Percentiles rank a stretch among this genome's conserved stretches.
Evolutionary conservation across 2,888 invertebrate species (phyloP).

Genomic region (Limnephilus marmoratus): DNA sequence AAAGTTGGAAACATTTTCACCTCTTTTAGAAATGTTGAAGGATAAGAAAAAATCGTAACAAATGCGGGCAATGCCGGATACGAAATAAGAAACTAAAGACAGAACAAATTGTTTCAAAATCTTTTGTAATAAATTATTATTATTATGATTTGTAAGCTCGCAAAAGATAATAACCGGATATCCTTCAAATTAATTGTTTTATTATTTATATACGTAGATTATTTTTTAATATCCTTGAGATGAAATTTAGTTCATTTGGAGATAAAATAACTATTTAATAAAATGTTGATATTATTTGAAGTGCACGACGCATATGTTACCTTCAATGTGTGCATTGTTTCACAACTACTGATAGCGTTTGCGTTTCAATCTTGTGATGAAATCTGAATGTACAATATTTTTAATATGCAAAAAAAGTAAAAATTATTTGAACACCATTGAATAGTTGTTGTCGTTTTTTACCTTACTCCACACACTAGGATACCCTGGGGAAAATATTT

Average conservation of each 20-base stretch:
- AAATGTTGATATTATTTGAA: too few relatives aligned
- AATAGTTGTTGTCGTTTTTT: too few relatives aligned
- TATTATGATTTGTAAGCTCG: neutral
- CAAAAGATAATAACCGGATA: constrained; percentile 2
- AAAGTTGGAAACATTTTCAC: too few relatives aligned
- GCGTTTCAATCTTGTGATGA: too few relatives aligned
- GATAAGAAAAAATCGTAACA: neutral
- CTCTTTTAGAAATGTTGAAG: neutral
- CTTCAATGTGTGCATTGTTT: neutral
- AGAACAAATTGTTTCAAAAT: neutral
- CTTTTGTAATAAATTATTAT: neutral
- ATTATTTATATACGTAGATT: neutral
- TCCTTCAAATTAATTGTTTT: neutral
- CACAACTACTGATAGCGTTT: neutral
- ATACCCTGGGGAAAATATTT: too few relatives aligned
- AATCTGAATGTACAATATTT: too few relatives aligned
- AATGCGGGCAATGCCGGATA: neutral
- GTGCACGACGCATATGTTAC: neutral
- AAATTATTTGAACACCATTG: too few relatives aligned
- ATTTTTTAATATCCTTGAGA: neutral
- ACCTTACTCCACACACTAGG: too few relatives aligned
- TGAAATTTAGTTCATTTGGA: neutral
- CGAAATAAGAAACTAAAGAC: neutral
- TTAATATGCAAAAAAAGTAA: too few relatives aligned
- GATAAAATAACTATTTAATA: neutral